Percentiles rank a stretch among this genome's conserved stretches.
phyloP scores from a whole-genome alignment of 2,113 vertebrate genomes.

The Riparia riparia region DNA sequence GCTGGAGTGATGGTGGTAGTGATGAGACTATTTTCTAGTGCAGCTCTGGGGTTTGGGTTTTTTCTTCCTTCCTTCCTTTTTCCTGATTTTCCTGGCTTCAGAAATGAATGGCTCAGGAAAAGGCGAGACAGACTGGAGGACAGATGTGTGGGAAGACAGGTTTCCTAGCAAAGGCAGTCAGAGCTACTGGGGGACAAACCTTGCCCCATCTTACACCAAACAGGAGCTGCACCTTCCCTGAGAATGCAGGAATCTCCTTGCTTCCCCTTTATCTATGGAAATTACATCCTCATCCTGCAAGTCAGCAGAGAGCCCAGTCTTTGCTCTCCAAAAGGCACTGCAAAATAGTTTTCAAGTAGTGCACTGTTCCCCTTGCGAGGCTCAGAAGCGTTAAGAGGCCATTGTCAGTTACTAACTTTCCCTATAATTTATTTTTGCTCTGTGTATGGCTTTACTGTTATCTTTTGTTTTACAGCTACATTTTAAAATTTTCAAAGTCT shows the following conservation, averaged over 20 bases:
- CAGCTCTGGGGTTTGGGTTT: not conserved
- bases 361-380: not conserved
- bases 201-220: not conserved
- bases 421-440: not conserved
- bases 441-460: not conserved
- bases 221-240: not conserved
- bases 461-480: not conserved
- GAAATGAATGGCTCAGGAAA: conserved; percentile 17
- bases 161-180: not conserved
- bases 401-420: not conserved
- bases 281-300: not conserved
- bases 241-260: not conserved
- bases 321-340: not conserved
- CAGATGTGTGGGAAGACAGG: not conserved
- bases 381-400: not conserved
- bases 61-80: not conserved
- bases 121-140: not conserved
- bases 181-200: not conserved
- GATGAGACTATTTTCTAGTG: not conserved
- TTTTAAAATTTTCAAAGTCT: conserved; percentile 22
- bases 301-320: not conserved
- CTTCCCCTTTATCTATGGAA: not conserved
- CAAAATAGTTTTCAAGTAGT: not conserved
- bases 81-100: conserved; percentile 26
- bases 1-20: not conserved